A percentile compares a stretch with the other conserved stretches of the same genome.
Conservation (phyloP, 2,888 invertebrate genomes). For the Leucophora obtusa region DNA sequence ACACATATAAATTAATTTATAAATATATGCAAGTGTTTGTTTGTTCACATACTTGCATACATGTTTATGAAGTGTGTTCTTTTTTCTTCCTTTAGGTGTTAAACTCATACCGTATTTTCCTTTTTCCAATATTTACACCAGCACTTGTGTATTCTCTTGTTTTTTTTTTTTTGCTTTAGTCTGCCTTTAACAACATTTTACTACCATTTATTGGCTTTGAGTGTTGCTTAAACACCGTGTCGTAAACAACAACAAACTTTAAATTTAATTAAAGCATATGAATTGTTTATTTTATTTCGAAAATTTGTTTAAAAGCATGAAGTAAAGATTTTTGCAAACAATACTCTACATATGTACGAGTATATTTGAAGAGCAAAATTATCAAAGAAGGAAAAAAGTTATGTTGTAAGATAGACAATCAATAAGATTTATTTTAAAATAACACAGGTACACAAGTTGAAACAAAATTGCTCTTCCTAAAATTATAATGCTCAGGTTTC, state of each 20-base stretch:
- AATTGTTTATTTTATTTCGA: slow-evolving; percentile 1
- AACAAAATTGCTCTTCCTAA: too few species aligned
- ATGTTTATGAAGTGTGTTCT: slow-evolving; percentile 16
- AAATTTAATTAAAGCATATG: slow-evolving; percentile 45
- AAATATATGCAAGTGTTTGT: background rate
- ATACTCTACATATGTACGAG: background rate
- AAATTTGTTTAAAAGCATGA: slow-evolving; percentile 2
- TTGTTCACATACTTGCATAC: slow-evolving; percentile 14
- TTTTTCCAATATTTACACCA: background rate
- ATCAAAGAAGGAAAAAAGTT: background rate
- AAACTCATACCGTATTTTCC: background rate
- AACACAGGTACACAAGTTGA: too few species aligned
- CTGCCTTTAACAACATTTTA: slow-evolving; percentile 20
- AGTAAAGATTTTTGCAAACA: slow-evolving; percentile 9
- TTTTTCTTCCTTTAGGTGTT: slow-evolving; percentile 31
- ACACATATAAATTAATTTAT: slow-evolving; percentile 1
- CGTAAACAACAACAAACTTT: slow-evolving; percentile 43
- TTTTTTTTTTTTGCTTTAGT: background rate
- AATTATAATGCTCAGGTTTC: too few species aligned
- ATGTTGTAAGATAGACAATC: too few species aligned
- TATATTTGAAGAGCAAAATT: background rate
- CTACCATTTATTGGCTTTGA: slow-evolving; percentile 41
- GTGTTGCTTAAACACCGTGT: slow-evolving; percentile 41
- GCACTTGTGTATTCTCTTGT: background rate
- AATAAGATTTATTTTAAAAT: too few species aligned